A percentile compares a stretch with the other conserved stretches of the same genome.
Conservation (phyloP, 2,797 vertebrate species). For the Gadopsis marmoratus region DNA sequence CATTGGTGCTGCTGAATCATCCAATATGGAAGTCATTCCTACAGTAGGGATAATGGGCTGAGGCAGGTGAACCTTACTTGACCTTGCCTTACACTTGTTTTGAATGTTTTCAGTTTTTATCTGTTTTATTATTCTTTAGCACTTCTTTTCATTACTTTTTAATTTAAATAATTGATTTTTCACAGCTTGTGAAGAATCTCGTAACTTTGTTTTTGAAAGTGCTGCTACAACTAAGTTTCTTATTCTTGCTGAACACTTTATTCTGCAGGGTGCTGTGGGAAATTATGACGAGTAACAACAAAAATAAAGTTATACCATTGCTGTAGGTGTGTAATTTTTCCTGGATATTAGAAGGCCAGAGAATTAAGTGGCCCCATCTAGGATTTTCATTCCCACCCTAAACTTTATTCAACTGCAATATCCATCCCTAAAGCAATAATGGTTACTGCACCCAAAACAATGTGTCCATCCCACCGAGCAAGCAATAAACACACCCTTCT, state of each 20-base stretch:
- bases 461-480: conserved; percentile 35
- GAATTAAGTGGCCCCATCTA: conserved; percentile 31
- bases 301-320: conserved; percentile 18
- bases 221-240: background rate
- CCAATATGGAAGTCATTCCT: background rate
- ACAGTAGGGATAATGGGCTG: background rate
- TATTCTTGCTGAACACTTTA: conserved; percentile 19
- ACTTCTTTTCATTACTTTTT: background rate
- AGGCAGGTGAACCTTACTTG: background rate
- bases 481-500: conserved; percentile 49
- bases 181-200: conserved; percentile 4
- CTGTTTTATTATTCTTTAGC: background rate
- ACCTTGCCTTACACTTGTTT: background rate
- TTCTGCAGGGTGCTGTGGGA: conserved; percentile 18
- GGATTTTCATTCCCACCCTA: conserved; percentile 28
- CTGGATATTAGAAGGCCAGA: conserved; percentile 28
- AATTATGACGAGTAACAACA: background rate
- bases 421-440: conserved; percentile 44
- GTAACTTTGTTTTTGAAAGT: conserved; percentile 25
- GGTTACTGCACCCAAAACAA: conserved; percentile 45
- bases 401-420: conserved; percentile 47
- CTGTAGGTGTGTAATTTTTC: conserved; percentile 19
- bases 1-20: background rate
- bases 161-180: conserved; percentile 1
- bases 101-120: background rate